A percentile compares a stretch with the other conserved stretches of the same genome.
phyloP scores from a whole-genome alignment of 2,113 vertebrate genomes.

The Tamias sibiricus region DNA sequence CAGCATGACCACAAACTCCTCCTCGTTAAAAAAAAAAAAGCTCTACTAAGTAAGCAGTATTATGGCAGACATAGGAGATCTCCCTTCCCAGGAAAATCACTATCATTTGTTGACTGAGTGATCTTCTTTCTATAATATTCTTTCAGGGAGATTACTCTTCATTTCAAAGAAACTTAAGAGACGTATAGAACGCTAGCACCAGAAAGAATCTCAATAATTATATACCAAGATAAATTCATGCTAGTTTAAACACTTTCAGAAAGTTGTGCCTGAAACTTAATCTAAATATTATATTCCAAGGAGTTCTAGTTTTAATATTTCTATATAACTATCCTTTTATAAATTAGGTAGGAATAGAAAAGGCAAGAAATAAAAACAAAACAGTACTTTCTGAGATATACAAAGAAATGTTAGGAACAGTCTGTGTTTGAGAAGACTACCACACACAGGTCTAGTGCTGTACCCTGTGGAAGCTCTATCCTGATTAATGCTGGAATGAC shows the following conservation, averaged over 20 bases:
- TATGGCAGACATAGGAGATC: neutral
- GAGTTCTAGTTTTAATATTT: slow-evolving; percentile 26
- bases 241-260: neutral
- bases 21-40: slow-evolving; percentile 8
- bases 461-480: neutral
- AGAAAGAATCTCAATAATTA: neutral
- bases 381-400: neutral
- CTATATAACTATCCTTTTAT: neutral
- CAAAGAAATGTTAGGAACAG: neutral
- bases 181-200: neutral
- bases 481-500: neutral
- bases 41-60: neutral
- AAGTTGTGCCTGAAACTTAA: neutral
- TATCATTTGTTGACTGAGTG: slow-evolving; percentile 11
- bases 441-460: neutral
- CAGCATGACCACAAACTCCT: neutral
- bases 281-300: slow-evolving; percentile 8
- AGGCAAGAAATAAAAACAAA: slow-evolving; percentile 35
- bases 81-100: neutral
- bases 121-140: neutral
- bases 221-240: neutral
- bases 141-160: neutral
- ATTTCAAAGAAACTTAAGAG: neutral
- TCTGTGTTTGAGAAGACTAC: neutral
- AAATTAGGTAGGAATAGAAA: neutral